Evolutionary conservation across 37 sponge, comb jelly and placozoan species (phyloP).

Genomic region (Axinella damicornis): DNA sequence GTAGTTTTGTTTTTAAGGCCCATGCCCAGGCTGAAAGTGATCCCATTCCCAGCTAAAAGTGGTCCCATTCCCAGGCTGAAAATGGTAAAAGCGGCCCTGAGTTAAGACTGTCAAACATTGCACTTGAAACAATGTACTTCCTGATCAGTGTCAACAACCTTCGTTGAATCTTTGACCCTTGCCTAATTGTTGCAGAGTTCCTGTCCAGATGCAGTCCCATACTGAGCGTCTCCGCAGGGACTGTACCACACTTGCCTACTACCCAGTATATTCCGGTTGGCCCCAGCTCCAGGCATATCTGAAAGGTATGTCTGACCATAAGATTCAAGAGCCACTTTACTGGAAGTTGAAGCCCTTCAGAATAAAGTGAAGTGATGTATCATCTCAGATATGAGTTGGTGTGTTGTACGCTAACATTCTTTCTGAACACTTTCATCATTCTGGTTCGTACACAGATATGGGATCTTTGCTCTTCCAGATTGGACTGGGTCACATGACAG

Average conservation of each 20-base stretch:
- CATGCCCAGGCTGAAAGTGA: no score
- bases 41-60: no score
- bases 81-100: no score
- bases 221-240: neutral
- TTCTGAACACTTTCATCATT: no score
- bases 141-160: no score
- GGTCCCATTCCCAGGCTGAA: no score
- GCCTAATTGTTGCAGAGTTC: neutral
- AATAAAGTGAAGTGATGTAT: neutral
- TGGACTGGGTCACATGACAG: conserved; percentile 69
- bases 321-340: neutral
- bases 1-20: no score
- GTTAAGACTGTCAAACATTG: no score
- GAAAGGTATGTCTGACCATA: conserved; percentile 38
- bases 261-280: conserved; percentile 8
- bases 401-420: neutral
- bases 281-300: conserved; percentile 44
- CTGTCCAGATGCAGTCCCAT: neutral
- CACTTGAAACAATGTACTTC: no score
- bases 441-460: conserved; percentile 59
- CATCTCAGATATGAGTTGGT: neutral
- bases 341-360: neutral
- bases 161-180: no score
- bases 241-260: conserved; percentile 35
- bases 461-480: conserved; percentile 59